A percentile compares a stretch with the other conserved stretches of the same genome.
Conservation (phyloP, 2,113 vertebrate genomes). For the Varanus salvator region DNA sequence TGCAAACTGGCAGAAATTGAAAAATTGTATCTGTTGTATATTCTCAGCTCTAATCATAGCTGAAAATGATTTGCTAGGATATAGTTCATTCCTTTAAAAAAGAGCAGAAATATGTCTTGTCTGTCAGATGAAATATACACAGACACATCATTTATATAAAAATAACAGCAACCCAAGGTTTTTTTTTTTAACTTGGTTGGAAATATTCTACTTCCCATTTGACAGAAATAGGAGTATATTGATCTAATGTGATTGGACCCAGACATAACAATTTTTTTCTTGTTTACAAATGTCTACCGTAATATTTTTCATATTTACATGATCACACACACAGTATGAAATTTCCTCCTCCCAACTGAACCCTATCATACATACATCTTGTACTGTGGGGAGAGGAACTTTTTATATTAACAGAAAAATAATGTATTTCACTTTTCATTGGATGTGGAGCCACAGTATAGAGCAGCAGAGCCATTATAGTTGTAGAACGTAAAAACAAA, state of each 20-base stretch:
- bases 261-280: background rate
- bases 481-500: background rate
- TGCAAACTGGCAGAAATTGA: background rate
- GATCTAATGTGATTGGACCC: background rate
- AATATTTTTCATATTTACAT: background rate
- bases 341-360: background rate
- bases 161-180: background rate
- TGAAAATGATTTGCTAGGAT: slow-evolving; percentile 4
- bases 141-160: background rate
- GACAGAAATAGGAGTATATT: background rate
- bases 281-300: background rate
- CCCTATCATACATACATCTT: background rate
- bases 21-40: background rate
- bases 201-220: background rate
- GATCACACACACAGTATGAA: background rate
- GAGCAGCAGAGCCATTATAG: background rate
- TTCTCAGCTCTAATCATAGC: slow-evolving; percentile 6
- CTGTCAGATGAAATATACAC: background rate
- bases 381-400: background rate
- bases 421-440: background rate
- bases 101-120: background rate
- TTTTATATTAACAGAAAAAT: background rate
- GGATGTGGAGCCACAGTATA: background rate
- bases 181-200: background rate
- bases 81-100: background rate